Base-by-base conservation (phyloP, 1,140 invertebrate genomes). In the Drosophila nigrodunni region DNA sequence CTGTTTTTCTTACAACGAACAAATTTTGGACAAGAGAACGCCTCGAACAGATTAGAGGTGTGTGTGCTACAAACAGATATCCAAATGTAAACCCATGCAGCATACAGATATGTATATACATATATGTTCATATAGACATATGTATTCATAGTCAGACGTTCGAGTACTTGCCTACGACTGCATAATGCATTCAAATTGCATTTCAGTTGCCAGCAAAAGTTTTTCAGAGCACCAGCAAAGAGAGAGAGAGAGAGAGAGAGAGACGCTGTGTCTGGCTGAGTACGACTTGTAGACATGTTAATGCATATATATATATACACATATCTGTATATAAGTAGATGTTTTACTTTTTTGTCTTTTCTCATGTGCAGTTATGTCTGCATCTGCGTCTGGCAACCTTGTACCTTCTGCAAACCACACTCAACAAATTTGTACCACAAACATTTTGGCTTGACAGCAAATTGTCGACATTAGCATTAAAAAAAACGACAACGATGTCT, bases 171-270 rank as follows among this genome's bases (percentile, higher is more conserved):
- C 18, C 54, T 34, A 25, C 47, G 62, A 69, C 47, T 74, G 60
- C 73, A 75, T 75, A 64, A 76, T 78, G 77, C 74, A 78, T 76
- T 78, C 77, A 77, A 71, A 75, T 78, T 75, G 72, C 76, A 78
- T 70, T 74, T 39, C 39, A 58, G 65, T 49, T 68, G 58, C 41
- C 73, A 47, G 73, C 60, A 61, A 75, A 78, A 78, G 52, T 78
- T 78, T 68, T 46, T 37, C 21, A 3, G 6, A 13, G 9, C 49
- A n/a, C 47, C 10, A 35, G 9, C 44, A 57, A 57, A 25, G 49
- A 60, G 9, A 25, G 8, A 21, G 47, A 30, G 47, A 21, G 8
- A 25, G 55, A 41, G 21, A 49, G 11, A 10, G 18, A 35, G 39
- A 39, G 68, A 65, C 60, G 49, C 43, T 35, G 11, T 49, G 68